Evolutionary conservation across 2,888 invertebrate genomes (phyloP), one percentile per base, ranked within the genome.

Genomic region (Pyrrhosoma nymphula): DNA sequence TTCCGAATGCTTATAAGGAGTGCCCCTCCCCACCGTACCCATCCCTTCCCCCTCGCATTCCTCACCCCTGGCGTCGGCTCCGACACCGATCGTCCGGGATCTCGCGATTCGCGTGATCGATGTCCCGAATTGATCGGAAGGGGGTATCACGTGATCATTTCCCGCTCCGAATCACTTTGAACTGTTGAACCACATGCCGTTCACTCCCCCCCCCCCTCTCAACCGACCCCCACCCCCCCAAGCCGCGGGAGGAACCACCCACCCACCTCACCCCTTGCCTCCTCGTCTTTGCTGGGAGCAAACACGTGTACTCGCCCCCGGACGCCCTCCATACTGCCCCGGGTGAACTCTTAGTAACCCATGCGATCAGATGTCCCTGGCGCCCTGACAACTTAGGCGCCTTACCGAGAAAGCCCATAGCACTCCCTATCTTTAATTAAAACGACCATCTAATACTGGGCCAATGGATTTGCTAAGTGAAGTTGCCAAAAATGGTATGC

Each of bases 41-140:
- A 6, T n/a, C 12, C 82, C 82, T 18, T 35, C 16, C 16, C 14
- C 35, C 2, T 16, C 35, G 20, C n/a, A n/a, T n/a, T 26, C n/a
- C 26, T 0, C 69, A 23, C 82, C 82, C 1, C 35, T 30, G 14
- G 82, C 47, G 47, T 47, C 47, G 47, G 2, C 47, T 8, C 47
- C 8, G 2, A 47, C 47, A 47, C 47, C 69, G 69, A 26, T 69
- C 69, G 69, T n/a, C 23, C 30, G 82, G 82, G 10, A 35, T 82
- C 69, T 82, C 82, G 35, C 18, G 82, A 26, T 82, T 82, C 82
- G 82, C 82, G 82, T 82, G 82, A 82, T 35, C 35, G 82, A 82
- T 82, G 82, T 16, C 82, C 35, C 82, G 35, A 35, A 82, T 82
- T 82, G 35, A 82, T 82, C 82, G 30, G 82, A 35, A 60, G 82